Evolutionary conservation across 2,888 invertebrate genomes (phyloP).

Genomic region (Drosophila falleni): DNA sequence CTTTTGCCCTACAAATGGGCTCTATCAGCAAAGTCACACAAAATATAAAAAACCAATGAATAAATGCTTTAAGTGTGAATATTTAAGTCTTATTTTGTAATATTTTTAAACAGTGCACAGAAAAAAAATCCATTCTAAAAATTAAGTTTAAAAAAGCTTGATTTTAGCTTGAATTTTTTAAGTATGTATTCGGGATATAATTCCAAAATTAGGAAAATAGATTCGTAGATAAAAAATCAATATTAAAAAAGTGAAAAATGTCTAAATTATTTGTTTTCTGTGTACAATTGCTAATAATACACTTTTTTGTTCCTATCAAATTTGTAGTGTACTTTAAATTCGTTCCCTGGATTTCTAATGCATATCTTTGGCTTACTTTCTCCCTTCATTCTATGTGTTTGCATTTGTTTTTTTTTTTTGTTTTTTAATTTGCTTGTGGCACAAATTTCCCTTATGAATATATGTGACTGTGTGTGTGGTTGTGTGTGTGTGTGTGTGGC

Average conservation of each 20-base stretch:
- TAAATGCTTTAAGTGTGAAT: neutral
- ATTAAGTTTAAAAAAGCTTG: no score
- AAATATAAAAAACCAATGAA: neutral
- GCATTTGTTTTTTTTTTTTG: constrained; percentile 25
- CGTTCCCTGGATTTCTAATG: neutral
- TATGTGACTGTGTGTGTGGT: constrained; percentile 3
- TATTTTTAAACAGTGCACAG: neutral
- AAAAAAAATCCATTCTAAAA: no score
- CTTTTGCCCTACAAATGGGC: constrained; percentile 17
- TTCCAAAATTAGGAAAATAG: no score
- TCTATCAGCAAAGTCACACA: neutral
- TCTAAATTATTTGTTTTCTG: no score
- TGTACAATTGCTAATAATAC: neutral
- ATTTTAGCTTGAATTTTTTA: no score
- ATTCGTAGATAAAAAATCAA: no score
- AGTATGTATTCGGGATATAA: no score
- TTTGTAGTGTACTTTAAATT: constrained; percentile 24
- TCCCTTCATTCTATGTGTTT: constrained; percentile 24
- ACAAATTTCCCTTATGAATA: constrained; percentile 31
- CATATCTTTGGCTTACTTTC: constrained; percentile 12
- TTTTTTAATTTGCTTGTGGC: constrained; percentile 53
- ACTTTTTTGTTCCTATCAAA: neutral
- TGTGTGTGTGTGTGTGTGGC: no score
- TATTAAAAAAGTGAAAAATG: no score
- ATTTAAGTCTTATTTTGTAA: neutral